Base-by-base conservation (phyloP, 2,888 invertebrate species). In the Drosophila austrosaltans region DNA sequence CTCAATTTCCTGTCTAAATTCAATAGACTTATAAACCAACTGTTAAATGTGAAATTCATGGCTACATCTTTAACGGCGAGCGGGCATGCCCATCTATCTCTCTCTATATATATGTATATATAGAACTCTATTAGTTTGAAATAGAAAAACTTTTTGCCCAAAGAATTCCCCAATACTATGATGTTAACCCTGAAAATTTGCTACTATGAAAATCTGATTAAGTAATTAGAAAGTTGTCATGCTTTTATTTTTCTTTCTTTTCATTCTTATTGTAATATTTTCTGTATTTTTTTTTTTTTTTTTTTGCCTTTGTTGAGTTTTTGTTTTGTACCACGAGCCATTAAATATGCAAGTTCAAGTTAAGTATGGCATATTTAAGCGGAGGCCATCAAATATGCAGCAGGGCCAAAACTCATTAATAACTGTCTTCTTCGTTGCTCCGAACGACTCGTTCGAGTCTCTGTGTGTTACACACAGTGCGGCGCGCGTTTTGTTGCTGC, bases 331-430 rank as follows among this genome's bases (percentile, higher is more conserved):
- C 36, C 36, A 36, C 36, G 44, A 48, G 48, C 36, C 73, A 82
- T 82, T 77, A 79, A 87, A 76, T 84, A 82, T 82, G 87, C 84
- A 87, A 79, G 78, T 77, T 81, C 72, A 83, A 75, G 70, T 78
- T 72, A 65, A 57, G 69, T 75, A 65, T 68, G 83, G 82, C 77
- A 82, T 82, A 82, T 81, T 86, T 68, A 82, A 75, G 59, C 69
- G 64, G 7, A 75, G 81, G 68, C 83, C 83, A 86, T 83, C 81
- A 82, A 82, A 82, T 66, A 86, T 22, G 39, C 39, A 30, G 12
- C 53, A 16, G 53, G n/a, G 48, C 56, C 32, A 76, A 77, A 76
- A 78, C 78, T 79, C 78, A 82, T 81, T 86, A 81, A 86, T 82
- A 82, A 75, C 81, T 86, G 75, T 75, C 77, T 68, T 73, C 54